These are phyloP conservation scores for Emydocephalus ijimae DNA, from an alignment of 2,113 vertebrate species.

Conservation along the genomic window DNA sequence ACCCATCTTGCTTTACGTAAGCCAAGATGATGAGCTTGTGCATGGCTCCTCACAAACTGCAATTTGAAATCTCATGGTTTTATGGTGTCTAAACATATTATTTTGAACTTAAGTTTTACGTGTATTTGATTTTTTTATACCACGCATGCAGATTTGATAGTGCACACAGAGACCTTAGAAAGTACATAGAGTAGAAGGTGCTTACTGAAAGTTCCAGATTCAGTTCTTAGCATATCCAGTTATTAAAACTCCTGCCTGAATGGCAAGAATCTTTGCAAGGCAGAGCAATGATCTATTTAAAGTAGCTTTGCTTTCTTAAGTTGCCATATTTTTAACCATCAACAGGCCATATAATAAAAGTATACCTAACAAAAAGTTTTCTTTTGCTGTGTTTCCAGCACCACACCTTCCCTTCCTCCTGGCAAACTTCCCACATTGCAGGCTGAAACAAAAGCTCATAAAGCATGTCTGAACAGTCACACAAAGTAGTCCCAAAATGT, in stretches of 20 bases:
- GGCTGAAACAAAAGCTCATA: not conserved
- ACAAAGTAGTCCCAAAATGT: not conserved
- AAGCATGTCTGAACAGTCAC: not conserved
- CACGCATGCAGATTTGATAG: not conserved
- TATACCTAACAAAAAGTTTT: not conserved
- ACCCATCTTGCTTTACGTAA: not conserved
- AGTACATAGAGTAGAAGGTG: not conserved
- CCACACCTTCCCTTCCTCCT: not conserved
- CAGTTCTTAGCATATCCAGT: not conserved
- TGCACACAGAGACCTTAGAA: not conserved
- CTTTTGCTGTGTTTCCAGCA: not conserved
- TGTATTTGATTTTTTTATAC: not conserved
- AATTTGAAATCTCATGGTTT: not conserved
- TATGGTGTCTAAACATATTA: not conserved
- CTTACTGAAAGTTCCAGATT: not conserved
- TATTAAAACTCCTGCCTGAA: not conserved
- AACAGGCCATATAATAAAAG: not conserved
- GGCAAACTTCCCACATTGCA: not conserved
- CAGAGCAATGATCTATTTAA: not conserved
- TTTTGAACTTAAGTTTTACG: not conserved
- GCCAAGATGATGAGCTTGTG: not conserved
- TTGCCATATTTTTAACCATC: not conserved
- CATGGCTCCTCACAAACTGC: not conserved
- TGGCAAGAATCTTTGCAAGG: not conserved
- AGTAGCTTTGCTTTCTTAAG: not conserved